Evolutionary conservation across 2,113 vertebrate species (phyloP).

Genomic region (Notarius lentiginosus): DNA sequence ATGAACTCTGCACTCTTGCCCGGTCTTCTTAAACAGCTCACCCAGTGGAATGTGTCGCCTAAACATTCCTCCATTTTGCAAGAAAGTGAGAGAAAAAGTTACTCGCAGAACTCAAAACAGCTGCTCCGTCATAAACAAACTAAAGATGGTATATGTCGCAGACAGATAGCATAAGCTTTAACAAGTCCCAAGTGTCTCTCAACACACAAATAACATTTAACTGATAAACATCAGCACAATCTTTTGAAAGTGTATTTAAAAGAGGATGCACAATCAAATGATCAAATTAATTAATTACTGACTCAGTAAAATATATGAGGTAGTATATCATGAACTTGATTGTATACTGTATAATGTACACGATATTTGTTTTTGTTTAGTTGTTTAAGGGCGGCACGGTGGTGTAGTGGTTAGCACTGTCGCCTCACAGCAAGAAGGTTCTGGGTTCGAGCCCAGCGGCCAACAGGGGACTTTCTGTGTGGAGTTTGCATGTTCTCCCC

Average conservation of each 20-base stretch:
- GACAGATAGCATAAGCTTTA: neutral
- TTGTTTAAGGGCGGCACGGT: no score
- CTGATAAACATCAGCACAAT: neutral
- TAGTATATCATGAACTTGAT: neutral
- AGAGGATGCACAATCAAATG: neutral
- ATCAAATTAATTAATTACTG: neutral
- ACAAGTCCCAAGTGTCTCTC: neutral
- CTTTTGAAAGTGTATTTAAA: no score
- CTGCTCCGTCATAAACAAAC: neutral
- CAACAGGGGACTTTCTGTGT: no score
- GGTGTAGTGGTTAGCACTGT: no score
- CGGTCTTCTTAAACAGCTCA: constrained; percentile 61
- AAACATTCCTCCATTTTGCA: constrained; percentile 60
- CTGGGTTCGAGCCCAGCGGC: no score
- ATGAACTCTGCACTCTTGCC: constrained; percentile 35
- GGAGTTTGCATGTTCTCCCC: no score
- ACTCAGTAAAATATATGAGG: neutral
- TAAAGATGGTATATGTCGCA: neutral
- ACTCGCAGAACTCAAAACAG: constrained; percentile 8
- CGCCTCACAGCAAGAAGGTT: no score
- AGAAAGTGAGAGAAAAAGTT: constrained; percentile 51
- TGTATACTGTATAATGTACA: neutral
- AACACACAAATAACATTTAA: neutral
- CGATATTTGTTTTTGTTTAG: neutral
- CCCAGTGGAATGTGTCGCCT: constrained; percentile 58